Evolutionary conservation across 2,888 invertebrate genomes (phyloP).

Genomic region (Oxyteleia sp.): DNA sequence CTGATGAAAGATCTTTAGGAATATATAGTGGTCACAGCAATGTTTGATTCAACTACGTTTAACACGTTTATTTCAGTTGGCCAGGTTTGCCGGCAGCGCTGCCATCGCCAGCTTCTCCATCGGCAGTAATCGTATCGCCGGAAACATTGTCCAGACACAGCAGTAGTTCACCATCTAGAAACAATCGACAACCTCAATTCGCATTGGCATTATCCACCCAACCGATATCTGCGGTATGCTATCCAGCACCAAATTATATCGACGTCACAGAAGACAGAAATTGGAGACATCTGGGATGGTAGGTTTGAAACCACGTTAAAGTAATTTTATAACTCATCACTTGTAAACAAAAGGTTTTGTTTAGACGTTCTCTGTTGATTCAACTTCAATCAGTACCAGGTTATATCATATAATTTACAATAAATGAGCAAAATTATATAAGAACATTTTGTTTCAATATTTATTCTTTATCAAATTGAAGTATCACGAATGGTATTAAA

Average conservation of each 20-base stretch:
- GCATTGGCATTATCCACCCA: constrained; percentile 88
- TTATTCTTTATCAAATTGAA: no score
- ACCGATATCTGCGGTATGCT: constrained; percentile 89
- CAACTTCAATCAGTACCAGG: no score
- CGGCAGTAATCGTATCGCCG: constrained; percentile 92
- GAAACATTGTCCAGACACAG: constrained; percentile 92
- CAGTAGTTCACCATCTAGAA: constrained; percentile 89
- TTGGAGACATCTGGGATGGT: constrained; percentile 91
- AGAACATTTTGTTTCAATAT: no score
- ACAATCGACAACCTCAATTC: constrained; percentile 78
- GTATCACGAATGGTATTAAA: no score
- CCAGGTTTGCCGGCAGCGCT: constrained; percentile 88
- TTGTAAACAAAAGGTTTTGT: no score
- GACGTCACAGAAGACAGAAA: constrained; percentile 88
- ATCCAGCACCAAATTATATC: constrained; percentile 88
- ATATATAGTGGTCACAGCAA: no score
- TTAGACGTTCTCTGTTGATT: no score
- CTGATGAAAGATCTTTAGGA: no score
- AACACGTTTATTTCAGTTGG: constrained; percentile 82
- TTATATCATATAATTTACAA: no score
- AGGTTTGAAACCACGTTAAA: constrained; percentile 85
- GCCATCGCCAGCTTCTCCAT: constrained; percentile 92
- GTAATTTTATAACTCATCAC: no score
- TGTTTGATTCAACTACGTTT: no score
- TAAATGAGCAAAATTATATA: no score